A percentile compares a stretch with the other conserved stretches of the same genome.
These are phyloP conservation scores for Eonycteris spelaea DNA, from an alignment of 2,113 vertebrate species.

Conservation along the genomic window DNA sequence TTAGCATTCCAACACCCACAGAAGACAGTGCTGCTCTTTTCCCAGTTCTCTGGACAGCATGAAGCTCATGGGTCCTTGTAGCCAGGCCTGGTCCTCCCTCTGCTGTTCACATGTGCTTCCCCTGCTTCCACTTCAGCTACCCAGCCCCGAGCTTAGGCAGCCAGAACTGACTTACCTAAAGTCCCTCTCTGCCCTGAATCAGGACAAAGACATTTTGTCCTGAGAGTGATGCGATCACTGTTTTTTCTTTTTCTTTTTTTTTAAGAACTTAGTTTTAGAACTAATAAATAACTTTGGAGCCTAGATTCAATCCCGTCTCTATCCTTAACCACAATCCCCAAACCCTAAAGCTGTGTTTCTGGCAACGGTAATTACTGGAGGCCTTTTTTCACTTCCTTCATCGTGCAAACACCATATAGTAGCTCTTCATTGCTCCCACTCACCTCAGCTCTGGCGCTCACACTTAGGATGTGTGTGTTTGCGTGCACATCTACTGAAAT, in stretches of 20 bases:
- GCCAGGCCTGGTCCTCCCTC: background rate
- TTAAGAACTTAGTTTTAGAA: conserved; percentile 42
- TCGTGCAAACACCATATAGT: background rate
- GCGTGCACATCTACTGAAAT: background rate
- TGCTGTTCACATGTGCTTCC: background rate
- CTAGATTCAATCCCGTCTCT: conserved; percentile 33
- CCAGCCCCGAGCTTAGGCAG: background rate
- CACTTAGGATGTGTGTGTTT: background rate
- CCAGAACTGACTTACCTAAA: conserved; percentile 8
- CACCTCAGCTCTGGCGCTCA: background rate
- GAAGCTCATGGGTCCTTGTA: background rate
- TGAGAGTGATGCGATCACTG: background rate
- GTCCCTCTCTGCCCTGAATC: background rate
- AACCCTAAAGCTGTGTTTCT: conserved; percentile 22
- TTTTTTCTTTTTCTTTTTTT: background rate
- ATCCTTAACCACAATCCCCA: conserved; percentile 22
- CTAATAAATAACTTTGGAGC: background rate
- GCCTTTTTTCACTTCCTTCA: background rate
- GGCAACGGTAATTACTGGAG: background rate
- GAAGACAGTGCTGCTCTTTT: background rate
- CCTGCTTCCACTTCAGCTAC: background rate
- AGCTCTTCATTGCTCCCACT: conserved; percentile 8
- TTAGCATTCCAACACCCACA: background rate
- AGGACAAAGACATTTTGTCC: conserved; percentile 46
- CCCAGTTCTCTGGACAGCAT: background rate